Conservation (phyloP, 2,113 vertebrate species). For the Podarcis cretensis region DNA sequence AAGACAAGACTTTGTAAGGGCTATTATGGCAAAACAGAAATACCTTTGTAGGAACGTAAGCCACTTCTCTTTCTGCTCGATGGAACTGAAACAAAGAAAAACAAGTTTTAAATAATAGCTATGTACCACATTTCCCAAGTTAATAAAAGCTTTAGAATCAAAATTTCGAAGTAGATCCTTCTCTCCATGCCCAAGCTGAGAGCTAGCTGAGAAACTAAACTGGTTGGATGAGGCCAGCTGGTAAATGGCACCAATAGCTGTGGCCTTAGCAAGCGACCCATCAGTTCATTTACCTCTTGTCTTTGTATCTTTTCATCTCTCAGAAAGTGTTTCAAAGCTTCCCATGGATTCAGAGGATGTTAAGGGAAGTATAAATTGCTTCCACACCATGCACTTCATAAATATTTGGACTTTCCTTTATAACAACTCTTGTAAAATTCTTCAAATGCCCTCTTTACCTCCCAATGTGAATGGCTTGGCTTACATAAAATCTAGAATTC, state of each 20-base stretch:
- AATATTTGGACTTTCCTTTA: conserved; percentile 48
- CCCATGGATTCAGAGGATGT: conserved; percentile 29
- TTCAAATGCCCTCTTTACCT: conserved; percentile 1
- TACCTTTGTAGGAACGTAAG: conserved; percentile 91
- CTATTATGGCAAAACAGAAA: conserved; percentile 37
- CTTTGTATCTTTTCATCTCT: neutral
- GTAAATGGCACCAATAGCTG: neutral
- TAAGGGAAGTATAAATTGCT: conserved; percentile 46
- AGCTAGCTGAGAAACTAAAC: neutral
- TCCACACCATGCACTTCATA: conserved; percentile 35
- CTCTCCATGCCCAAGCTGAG: neutral
- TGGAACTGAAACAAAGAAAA: conserved; percentile 79
- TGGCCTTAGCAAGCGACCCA: neutral
- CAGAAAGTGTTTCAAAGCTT: conserved; percentile 13
- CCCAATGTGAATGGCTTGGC: conserved; percentile 12
- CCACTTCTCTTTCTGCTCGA: conserved; percentile 92
- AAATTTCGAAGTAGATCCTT: neutral
- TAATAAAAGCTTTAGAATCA: conserved; percentile 3
- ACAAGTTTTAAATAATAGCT: conserved; percentile 28
- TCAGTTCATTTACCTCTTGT: neutral
- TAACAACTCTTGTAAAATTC: accelerated
- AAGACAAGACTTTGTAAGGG: neutral
- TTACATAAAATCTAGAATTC: conserved; percentile 27
- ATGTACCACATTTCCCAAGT: neutral
- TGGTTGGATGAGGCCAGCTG: neutral